Percentiles rank a stretch among this genome's conserved stretches.
Conservation (phyloP, 2,113 vertebrate species). For the Henicopernis longicauda region DNA sequence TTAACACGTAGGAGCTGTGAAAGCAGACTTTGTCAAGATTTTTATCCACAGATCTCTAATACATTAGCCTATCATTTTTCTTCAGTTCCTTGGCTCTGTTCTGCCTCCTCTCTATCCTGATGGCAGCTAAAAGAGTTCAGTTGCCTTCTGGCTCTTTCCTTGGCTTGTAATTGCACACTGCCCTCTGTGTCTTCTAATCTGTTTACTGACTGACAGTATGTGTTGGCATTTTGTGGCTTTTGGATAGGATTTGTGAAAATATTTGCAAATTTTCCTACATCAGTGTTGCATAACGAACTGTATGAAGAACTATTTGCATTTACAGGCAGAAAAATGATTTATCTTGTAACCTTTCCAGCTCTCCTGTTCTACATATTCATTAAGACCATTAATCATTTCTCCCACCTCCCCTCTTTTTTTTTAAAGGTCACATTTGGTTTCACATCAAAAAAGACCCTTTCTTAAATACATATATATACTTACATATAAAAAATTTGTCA, state of each 20-base stretch:
- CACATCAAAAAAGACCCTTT: not conserved
- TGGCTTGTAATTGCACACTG: slow-evolving; percentile 9
- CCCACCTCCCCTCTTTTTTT: not conserved
- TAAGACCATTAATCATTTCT: slow-evolving; percentile 43
- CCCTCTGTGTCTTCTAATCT: slow-evolving; percentile 25
- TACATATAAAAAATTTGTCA: not conserved
- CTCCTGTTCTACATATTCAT: slow-evolving; percentile 44
- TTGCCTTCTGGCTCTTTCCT: not conserved
- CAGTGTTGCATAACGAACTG: not conserved
- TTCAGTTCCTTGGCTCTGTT: not conserved
- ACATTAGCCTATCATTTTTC: not conserved
- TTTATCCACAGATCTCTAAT: not conserved
- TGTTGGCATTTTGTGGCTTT: slow-evolving; percentile 23
- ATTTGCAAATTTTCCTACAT: slow-evolving; percentile 44
- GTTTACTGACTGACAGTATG: not conserved
- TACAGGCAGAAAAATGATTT: slow-evolving; percentile 18
- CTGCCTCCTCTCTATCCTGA: not conserved
- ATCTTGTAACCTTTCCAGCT: slow-evolving; percentile 46
- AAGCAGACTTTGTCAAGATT: not conserved
- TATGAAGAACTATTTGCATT: slow-evolving; percentile 26
- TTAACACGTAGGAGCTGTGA: not conserved
- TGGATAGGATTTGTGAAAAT: slow-evolving; percentile 35
- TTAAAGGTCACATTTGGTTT: slow-evolving; percentile 16
- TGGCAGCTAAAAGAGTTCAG: not conserved
- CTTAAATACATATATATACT: not conserved